Evolutionary conservation across 1,140 invertebrate genomes (phyloP), one percentile per base, ranked within the genome.

Genomic region (Phocides pigmalion): DNA sequence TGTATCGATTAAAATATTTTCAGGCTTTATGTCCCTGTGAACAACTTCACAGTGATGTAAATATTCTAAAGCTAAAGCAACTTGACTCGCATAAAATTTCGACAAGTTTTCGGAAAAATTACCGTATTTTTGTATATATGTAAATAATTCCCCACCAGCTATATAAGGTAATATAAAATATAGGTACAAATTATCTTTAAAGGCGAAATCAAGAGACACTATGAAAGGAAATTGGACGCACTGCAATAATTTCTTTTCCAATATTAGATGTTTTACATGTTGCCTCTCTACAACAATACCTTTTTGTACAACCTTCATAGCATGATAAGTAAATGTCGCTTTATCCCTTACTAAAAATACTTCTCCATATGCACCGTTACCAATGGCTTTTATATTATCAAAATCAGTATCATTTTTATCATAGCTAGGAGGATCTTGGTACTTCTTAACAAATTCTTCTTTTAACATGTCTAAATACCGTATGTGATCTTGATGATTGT

Each of bases 21-120:
- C 98, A 2, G 98, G 98, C 88, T 99, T 99, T 39, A 99, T 92
- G 93, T 99, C 98, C 64, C 98, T 93, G 82, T 99, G 98, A 62
- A 99, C 93, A 44, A 99, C 90, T 81, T 96, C 95, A 82, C 98
- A 95, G 80, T 95, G 94, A 85, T 99, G 98, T 32, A 99, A 92
- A 91, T 99, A 99, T 88, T 99, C 98, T 63, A 99, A 93, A 0
- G 96, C 97, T 66, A 99, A 89, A 15, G 97, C 94, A 16, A 99
- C 95, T 94, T 99, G 98, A 25, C 97, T 96, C 0, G 95, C 96
- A 89, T 99, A 99, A 92, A 99, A 99, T 74, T 95, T 95, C 6
- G 97, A 93, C 78, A 96, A 93, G 16, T 93, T 92, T 82, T 98
- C 97, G 35, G 95, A 95, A 74, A 98, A 96, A 63, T 93, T 94